Conservation (phyloP, 2,888 invertebrate species). For the Mythimna vitellina region DNA sequence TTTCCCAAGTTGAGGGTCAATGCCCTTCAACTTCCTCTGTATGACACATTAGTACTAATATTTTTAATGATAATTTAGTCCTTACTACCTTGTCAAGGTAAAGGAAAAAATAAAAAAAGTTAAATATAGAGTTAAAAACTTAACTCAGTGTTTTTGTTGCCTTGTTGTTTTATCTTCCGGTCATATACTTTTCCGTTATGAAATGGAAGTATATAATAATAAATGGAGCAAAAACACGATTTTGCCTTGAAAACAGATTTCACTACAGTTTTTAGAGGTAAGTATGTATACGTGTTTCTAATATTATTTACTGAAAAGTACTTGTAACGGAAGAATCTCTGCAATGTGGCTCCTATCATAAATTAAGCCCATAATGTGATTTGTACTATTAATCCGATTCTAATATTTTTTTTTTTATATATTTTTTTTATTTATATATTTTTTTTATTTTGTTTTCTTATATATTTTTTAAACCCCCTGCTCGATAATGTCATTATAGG, state of each 20-base stretch:
- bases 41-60: conserved; percentile 1
- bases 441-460: no score
- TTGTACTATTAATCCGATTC: no score
- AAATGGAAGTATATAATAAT: conserved; percentile 3
- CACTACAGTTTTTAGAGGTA: no score
- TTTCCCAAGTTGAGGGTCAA: conserved; percentile 11
- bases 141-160: conserved; percentile 1
- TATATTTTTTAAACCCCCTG: no score
- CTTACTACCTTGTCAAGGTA: conserved; percentile 21
- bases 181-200: conserved; percentile 12
- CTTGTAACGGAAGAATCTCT: no score
- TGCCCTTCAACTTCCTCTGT: conserved; percentile 16
- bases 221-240: conserved; percentile 15
- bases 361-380: no score
- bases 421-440: no score
- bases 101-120: conserved; percentile 17
- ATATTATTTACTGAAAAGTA: no score
- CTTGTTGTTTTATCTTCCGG: conserved; percentile 26
- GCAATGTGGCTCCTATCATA: no score
- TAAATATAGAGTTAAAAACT: conserved; percentile 3
- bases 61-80: conserved; percentile 1
- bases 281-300: background rate
- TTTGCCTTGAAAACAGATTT: conserved; percentile 4
- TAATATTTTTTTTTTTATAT: no score
- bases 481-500: no score